A percentile compares a stretch with the other conserved stretches of the same genome.
Conservation (phyloP, 2,113 vertebrate genomes). For the Tragelaphus buxtoni region DNA sequence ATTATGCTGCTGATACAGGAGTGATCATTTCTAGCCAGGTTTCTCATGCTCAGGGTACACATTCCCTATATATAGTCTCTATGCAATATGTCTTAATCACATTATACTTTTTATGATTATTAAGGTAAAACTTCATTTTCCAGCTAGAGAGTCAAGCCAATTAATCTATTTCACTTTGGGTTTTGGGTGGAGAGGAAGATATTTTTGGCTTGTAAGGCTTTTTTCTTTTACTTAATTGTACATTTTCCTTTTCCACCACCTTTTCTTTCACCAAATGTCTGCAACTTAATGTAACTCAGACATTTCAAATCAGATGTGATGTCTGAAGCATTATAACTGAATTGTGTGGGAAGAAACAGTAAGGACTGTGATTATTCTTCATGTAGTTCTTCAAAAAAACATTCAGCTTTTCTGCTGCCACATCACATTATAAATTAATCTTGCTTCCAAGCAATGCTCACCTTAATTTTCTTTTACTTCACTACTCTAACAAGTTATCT, state of each 20-base stretch:
- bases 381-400: conserved; percentile 23
- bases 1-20: background rate
- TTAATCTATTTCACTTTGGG: background rate
- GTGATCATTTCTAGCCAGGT: background rate
- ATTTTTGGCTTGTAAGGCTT: background rate
- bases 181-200: background rate
- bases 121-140: background rate
- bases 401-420: conserved; percentile 41
- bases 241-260: background rate
- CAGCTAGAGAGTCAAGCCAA: background rate
- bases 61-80: background rate
- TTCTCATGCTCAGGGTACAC: background rate
- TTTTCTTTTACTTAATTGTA: background rate
- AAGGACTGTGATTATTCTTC: conserved; percentile 45
- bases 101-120: background rate
- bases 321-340: conserved; percentile 24
- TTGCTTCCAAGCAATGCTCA: conserved; percentile 17
- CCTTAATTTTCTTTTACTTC: conserved; percentile 52
- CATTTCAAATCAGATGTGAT: conserved; percentile 48
- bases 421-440: conserved; percentile 55
- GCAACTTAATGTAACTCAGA: conserved; percentile 15
- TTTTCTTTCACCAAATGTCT: background rate
- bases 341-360: conserved; percentile 38
- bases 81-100: background rate
- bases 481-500: conserved; percentile 22